Conservation (phyloP, 2,113 vertebrate species). For the Embiotoca jacksoni region DNA sequence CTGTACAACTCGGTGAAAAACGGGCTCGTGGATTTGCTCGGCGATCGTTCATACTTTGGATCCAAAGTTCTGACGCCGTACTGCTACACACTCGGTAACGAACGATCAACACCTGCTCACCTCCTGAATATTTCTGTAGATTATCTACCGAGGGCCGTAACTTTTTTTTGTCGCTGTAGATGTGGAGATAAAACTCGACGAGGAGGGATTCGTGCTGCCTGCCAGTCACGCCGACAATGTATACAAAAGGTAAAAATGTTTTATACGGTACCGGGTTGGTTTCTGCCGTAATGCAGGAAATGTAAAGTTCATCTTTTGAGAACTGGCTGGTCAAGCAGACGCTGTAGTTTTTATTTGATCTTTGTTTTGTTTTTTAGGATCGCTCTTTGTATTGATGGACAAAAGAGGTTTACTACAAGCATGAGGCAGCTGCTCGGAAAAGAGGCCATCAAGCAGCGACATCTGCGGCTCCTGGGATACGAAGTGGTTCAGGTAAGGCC, state of each 20-base stretch:
- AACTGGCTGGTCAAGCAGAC: background rate
- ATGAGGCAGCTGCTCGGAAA: constrained; percentile 87
- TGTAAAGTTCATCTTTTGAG: background rate
- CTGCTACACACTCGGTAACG: constrained; percentile 90
- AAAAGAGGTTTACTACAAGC: constrained; percentile 88
- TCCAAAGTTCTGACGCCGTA: constrained; percentile 89
- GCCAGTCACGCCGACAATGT: constrained; percentile 83
- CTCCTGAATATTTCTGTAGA: background rate
- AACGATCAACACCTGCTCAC: accelerated
- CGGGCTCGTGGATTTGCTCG: constrained; percentile 88
- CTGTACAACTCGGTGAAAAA: constrained; percentile 86
- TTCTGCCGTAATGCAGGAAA: background rate
- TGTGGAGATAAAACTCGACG: constrained; percentile 93
- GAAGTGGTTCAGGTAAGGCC: constrained; percentile 90
- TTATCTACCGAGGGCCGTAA: accelerated
- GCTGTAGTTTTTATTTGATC: no score
- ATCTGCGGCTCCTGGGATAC: constrained; percentile 92
- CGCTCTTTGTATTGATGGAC: constrained; percentile 91
- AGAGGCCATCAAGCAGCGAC: constrained; percentile 92
- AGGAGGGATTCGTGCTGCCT: constrained; percentile 90
- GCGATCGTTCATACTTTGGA: constrained; percentile 88
- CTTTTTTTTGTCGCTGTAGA: constrained; percentile 77
- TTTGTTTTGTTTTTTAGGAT: constrained; percentile 78
- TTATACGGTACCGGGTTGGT: background rate
- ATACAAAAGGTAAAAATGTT: constrained; percentile 84